These are phyloP conservation scores for Aythya baeri DNA, from an alignment of 2,113 vertebrate genomes.

Conservation along the genomic window DNA sequence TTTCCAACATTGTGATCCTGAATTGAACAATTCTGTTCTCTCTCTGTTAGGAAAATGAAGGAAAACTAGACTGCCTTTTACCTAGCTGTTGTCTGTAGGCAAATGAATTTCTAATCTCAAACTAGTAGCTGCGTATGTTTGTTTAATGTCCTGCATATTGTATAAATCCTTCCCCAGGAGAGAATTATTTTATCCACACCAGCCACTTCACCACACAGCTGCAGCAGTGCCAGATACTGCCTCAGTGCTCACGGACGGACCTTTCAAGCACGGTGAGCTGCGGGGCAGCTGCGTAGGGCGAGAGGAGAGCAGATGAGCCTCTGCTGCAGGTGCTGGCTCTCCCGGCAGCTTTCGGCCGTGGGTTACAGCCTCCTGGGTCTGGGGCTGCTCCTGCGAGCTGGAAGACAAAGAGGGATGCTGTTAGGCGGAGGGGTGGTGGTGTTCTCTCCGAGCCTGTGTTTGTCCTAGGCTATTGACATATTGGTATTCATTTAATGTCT, in stretches of 20 bases:
- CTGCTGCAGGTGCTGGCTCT: conserved; percentile 25
- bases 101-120: not conserved
- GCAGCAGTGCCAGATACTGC: not conserved
- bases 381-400: not conserved
- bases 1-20: accelerated
- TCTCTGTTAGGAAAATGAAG: accelerated
- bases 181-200: not conserved
- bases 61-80: not conserved
- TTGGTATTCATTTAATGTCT: conserved; percentile 60
- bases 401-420: conserved; percentile 39
- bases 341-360: not conserved
- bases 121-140: not conserved
- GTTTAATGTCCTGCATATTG: conserved; percentile 31
- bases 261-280: not conserved
- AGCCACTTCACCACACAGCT: conserved; percentile 40
- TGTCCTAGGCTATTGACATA: conserved; percentile 56
- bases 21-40: not conserved
- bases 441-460: conserved; percentile 52
- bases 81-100: not conserved
- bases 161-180: conserved; percentile 51
- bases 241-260: conserved; percentile 3
- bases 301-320: conserved; percentile 25
- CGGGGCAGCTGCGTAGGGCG: not conserved
- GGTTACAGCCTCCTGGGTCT: conserved; percentile 4
- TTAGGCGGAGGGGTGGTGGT: conserved; percentile 50